phyloP scores from a whole-genome alignment of 2,113 vertebrate species.

The Globicephala melas region DNA sequence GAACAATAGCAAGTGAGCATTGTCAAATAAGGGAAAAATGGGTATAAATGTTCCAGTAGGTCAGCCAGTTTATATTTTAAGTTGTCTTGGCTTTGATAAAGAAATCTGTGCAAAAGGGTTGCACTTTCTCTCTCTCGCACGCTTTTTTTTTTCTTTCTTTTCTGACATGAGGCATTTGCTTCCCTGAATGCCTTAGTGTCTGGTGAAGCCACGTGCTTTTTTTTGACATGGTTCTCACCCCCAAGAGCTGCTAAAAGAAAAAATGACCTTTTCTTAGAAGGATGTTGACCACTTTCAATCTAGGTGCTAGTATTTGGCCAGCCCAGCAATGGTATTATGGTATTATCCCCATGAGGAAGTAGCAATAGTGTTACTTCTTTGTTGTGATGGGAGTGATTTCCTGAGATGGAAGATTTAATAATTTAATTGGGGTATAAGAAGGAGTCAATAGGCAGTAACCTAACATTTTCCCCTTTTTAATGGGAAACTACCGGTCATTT shows the following conservation, averaged over 20 bases:
- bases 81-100: not conserved
- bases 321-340: not conserved
- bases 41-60: not conserved
- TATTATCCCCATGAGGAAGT: not conserved
- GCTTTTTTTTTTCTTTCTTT: too few species aligned
- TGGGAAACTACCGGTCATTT: not conserved
- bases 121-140: not conserved
- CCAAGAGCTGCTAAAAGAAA: not conserved
- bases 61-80: not conserved
- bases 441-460: not conserved
- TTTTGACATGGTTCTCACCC: not conserved
- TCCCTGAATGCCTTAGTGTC: slow-evolving; percentile 43
- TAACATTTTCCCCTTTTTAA: not conserved
- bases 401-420: not conserved
- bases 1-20: not conserved
- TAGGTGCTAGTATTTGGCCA: slow-evolving; percentile 28
- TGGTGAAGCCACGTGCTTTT: slow-evolving; percentile 53
- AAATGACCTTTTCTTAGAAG: rapidly evolving
- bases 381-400: not conserved
- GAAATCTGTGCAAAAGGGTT: not conserved
- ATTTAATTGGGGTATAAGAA: not conserved
- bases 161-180: not conserved
- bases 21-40: not conserved
- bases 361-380: not conserved
- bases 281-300: not conserved